Base-by-base conservation (phyloP, 2,113 vertebrate species). In the Panthera tigris region DNA sequence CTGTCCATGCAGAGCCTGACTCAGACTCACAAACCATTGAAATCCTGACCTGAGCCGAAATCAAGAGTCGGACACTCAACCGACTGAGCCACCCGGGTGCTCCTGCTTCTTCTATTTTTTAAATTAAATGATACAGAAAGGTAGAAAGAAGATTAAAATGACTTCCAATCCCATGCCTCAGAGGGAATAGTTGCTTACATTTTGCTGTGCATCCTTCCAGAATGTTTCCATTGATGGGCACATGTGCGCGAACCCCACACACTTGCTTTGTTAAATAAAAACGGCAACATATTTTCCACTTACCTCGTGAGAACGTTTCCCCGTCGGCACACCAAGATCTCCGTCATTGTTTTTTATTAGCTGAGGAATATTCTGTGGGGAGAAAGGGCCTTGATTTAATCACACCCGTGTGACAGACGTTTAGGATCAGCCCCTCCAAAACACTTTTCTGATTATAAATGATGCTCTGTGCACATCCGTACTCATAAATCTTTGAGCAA, bases 401-500 rank as follows among this genome's bases (percentile, higher is more conserved):
- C 82, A 7, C n/a, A n/a, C 11, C 25, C 29, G 23, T 1, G 48
- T 3, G 55, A 78, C 2, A 78, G 76, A 80, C 27, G 12, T 25
- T 33, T 31, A 13, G 10, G 11, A 23, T 86, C 73, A 9, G 0
- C 36, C 3, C 25, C 52, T 55, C n/a, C 33, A 1, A 11, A 5
- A 84, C 12, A 18, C 25, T 7, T 81, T 87, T 68, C 82, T 65
- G 21, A 0, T 41, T 65, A 36, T n/a, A 74, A 81, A 41, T 45
- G 52, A 16, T 23, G 33, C 74, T 48, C 71, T 36, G 39, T 27
- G n/a, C 68, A 29, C 48, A 45, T 11, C n/a, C 50, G 89, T 41
- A 33, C 31, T 86, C 80, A 23, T 76, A 94, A 94, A 80, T 63
- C 76, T 90, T 39, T 50, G 85, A 73, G 85, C 94, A 65, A 73